These are phyloP conservation scores for Petrocephalus microphthalmus DNA, from an alignment of 2,113 vertebrate species.

Conservation along the genomic window DNA sequence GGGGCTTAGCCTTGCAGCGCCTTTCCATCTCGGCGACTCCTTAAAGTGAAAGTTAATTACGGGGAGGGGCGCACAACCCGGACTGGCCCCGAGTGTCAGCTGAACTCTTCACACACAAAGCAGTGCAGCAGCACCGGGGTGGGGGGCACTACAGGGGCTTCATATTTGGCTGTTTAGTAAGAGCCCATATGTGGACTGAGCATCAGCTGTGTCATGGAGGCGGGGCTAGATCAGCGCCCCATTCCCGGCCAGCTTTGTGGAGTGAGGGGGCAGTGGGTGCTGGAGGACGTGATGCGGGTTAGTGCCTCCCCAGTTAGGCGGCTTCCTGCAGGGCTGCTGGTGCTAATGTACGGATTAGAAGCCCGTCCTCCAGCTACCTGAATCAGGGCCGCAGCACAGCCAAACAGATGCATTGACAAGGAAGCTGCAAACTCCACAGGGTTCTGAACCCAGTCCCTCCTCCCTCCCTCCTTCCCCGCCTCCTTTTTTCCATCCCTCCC, in stretches of 20 bases:
- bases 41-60: constrained; percentile 10
- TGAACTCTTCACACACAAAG: not conserved
- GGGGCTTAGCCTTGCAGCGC: not conserved
- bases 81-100: not conserved
- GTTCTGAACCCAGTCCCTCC: not conserved
- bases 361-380: not conserved
- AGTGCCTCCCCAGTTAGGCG: not conserved
- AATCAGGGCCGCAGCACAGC: not conserved
- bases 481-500: not conserved
- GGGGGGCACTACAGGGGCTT: not conserved
- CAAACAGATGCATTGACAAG: constrained; percentile 13
- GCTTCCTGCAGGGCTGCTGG: not conserved
- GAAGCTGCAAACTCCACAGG: not conserved
- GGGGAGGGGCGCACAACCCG: not conserved
- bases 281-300: not conserved
- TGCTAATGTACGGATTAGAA: not conserved
- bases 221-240: not conserved
- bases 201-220: not conserved
- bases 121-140: not conserved
- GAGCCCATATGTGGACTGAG: not conserved
- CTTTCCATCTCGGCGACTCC: not conserved
- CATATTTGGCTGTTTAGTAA: not conserved
- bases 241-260: not conserved
- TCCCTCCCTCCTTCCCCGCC: not conserved
- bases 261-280: not conserved